Evolutionary conservation across 2,888 invertebrate genomes (phyloP), one percentile per base, ranked within the genome.

Genomic region (Nemotelus nigrinus): DNA sequence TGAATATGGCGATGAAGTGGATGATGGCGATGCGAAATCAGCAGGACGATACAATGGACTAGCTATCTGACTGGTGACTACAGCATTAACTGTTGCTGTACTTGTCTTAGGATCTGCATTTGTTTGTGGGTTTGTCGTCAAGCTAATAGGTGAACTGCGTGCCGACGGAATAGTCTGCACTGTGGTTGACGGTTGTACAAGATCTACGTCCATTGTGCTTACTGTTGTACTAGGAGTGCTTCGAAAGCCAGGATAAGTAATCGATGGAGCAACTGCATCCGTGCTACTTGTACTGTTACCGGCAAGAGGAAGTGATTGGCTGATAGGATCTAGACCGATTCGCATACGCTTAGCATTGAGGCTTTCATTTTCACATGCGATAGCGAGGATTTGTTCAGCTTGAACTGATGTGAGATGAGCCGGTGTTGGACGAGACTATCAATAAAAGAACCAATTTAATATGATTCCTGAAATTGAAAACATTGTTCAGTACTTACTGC

Each of bases 311-410:
- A 95, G 93, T 74, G 96, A 95, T 88, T 96, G 96, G 85, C 95
- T 94, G 83, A 96, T 95, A 64, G 98, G 98, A 86, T 98, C 98
- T 83, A 98, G 90, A 71, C 98, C 98, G 85, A 97, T 91, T 82
- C 97, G 92, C 97, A 98, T 98, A 85, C 97, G 92, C 89, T 98
- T 98, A 79, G 97, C 98, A 88, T 98, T 98, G 88, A 96, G 94
- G 88, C 96, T 96, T 89, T 98, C 98, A 87, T 98, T 98, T 89
- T 98, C 98, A 88, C 98, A 98, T 80, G 98, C 98, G 85, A 95
- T 93, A 81, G 97, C 97, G 85, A 98, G 89, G 85, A 98, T 96
- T 88, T 97, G 96, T 87, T 98, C 98, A 75, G 98, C 98, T 88
- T 97, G 96, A 82, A 97, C 96, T 82, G 97, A 97, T 76, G 98